Evolutionary conservation across 2,888 invertebrate genomes (phyloP), one percentile per base, ranked within the genome.

Genomic region (Caenorhabditis auriculariae): DNA sequence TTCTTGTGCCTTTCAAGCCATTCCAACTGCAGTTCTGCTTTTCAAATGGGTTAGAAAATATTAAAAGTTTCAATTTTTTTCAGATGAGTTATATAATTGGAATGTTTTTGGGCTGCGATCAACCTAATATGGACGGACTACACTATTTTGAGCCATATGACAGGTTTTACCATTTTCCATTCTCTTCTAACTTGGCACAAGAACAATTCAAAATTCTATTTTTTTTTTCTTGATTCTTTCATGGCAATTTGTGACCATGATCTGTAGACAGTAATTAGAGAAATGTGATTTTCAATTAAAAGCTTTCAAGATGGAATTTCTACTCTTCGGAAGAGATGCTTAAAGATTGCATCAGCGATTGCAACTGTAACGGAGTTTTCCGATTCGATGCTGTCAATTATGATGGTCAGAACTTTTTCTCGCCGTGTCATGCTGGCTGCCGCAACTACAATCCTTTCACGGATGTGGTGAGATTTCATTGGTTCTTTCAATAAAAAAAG

Each of bases 351-450:
- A 23, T 64, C 7, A 47, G 42, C 1, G 48, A 53, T 27, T 71
- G 71, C 23, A 60, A 60, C 35, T 71, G 71, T 53, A 43, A 53
- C 21, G 42, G 57, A 12, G 57, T 73, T 23, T 45, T 67, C 19
- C 66, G 61, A 12, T 89, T 88, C 72, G 85, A 86, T 53, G 89
- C 89, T 0, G 85, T 89, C 27, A 86, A 58, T 45, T 52, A 87
- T 2, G 83, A 83, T 59, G 85, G 85, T 59, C 82, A 84, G 5
- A 88, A 87, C 0, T 89, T 86, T 78, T 89, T 87, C 77, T 88
- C 88, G 0, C 88, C 89, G 0, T 90, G 90, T 81, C 87, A 88
- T 74, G 89, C 89, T 2, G 89, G 89, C 1, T 90, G 89, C 77
- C 54, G 58, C 21, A 48, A 53, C 15, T 73, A 67, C 24, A 54